phyloP scores from a whole-genome alignment of 2,113 vertebrate genomes.

The Passer montanus region DNA sequence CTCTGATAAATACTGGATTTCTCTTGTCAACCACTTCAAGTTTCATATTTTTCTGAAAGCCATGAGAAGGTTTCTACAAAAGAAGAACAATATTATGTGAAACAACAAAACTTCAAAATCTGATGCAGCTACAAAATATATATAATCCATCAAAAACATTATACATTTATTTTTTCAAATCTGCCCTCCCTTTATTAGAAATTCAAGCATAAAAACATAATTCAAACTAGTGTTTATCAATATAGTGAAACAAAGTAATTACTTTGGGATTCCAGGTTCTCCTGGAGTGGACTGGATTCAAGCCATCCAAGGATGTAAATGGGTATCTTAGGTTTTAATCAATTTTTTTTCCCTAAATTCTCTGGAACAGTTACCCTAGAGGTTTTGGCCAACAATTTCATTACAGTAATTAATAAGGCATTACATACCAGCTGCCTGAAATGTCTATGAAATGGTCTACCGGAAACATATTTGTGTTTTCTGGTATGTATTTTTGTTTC shows the following conservation, averaged over 20 bases:
- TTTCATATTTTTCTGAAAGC: slow-evolving; percentile 86
- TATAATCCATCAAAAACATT: neutral
- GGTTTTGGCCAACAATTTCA: neutral
- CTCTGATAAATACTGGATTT: slow-evolving; percentile 84
- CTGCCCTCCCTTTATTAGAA: neutral
- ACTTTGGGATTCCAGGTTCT: neutral
- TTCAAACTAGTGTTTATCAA: neutral
- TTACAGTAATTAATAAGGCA: neutral
- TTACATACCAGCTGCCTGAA: neutral
- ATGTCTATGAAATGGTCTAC: neutral
- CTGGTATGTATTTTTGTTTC: neutral
- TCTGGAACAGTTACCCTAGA: neutral
- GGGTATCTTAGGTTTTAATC: neutral
- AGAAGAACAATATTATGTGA: neutral
- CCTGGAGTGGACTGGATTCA: neutral
- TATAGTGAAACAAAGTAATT: neutral
- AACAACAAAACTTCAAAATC: neutral
- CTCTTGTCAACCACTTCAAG: slow-evolving; percentile 85
- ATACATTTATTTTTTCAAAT: neutral
- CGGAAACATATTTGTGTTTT: neutral
- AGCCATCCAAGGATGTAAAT: neutral
- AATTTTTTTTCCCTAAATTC: neutral
- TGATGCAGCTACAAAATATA: neutral
- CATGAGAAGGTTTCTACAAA: slow-evolving; percentile 82
- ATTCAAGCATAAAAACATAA: neutral